Percentiles rank a stretch among this genome's conserved stretches.
Conservation (phyloP, 2,888 invertebrate genomes). For the Palloptera scutellata region DNA sequence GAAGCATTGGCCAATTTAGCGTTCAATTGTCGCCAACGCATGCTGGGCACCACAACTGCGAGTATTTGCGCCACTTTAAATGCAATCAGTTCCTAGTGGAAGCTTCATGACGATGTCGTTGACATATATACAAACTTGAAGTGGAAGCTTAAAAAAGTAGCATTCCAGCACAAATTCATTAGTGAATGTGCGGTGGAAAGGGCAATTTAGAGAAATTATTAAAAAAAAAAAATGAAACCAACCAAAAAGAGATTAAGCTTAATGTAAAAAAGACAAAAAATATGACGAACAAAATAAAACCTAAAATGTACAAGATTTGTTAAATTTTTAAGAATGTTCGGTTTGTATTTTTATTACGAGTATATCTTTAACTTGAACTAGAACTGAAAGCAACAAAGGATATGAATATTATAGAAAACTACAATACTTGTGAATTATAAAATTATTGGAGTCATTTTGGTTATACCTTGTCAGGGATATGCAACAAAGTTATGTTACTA, state of each 20-base stretch:
- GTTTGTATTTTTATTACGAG: background rate
- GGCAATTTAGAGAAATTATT: constrained; percentile 46
- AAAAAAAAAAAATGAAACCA: constrained; percentile 40
- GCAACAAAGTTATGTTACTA: too few relatives aligned
- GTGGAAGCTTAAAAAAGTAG: constrained; percentile 34
- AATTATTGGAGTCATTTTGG: too few relatives aligned
- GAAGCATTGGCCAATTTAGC: constrained; percentile 77
- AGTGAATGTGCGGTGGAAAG: constrained; percentile 45
- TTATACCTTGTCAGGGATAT: too few relatives aligned
- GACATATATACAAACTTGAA: constrained; percentile 16
- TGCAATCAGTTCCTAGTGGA: constrained; percentile 52
- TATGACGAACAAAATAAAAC: background rate
- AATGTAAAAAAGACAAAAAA: constrained; percentile 29
- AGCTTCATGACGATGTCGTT: background rate
- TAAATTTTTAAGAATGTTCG: background rate
- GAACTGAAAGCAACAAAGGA: too few relatives aligned
- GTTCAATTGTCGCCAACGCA: constrained; percentile 62
- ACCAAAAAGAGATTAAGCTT: constrained; percentile 36
- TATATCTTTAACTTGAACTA: background rate
- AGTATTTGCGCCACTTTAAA: constrained; percentile 30
- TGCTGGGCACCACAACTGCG: constrained; percentile 48
- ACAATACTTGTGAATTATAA: too few relatives aligned
- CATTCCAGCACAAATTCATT: constrained; percentile 54
- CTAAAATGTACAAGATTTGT: constrained; percentile 15
- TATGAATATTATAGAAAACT: too few relatives aligned